phyloP scores from a whole-genome alignment of 1,140 invertebrate species.

The Drosophila sproati region DNA sequence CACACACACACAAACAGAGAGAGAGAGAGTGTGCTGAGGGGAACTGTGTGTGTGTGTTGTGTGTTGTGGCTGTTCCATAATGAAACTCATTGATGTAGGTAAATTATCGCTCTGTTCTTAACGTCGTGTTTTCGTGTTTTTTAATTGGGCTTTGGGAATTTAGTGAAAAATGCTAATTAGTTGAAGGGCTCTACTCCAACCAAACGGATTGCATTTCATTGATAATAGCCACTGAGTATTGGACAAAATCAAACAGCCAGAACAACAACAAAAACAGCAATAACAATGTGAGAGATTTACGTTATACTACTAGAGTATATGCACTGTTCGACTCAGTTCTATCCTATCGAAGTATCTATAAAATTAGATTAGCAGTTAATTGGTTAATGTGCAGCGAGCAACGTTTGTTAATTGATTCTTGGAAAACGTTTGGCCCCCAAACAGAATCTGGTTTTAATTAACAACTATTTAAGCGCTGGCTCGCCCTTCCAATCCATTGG shows the following conservation, averaged over 20 bases:
- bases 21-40: neutral
- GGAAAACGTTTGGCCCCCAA: constrained; percentile 44
- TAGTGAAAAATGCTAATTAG: constrained; percentile 83
- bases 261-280: constrained; percentile 15
- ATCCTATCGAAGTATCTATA: constrained; percentile 64
- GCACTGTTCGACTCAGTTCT: constrained; percentile 11
- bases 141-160: constrained; percentile 82
- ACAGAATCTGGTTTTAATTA: constrained; percentile 72
- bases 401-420: constrained; percentile 81
- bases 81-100: constrained; percentile 83
- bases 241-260: constrained; percentile 19
- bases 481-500: neutral
- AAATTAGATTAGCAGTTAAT: constrained; percentile 83
- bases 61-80: constrained; percentile 59
- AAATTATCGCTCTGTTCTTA: constrained; percentile 83
- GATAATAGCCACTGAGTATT: constrained; percentile 61
- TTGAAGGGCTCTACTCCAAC: constrained; percentile 64
- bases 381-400: constrained; percentile 82
- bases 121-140: constrained; percentile 83
- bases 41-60: constrained; percentile 15
- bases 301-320: constrained; percentile 28
- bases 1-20: constrained; percentile 26
- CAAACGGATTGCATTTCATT: constrained; percentile 73
- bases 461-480: constrained; percentile 65
- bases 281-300: constrained; percentile 56